Percentiles rank a stretch among this genome's conserved stretches.
These are phyloP conservation scores for Patiria pectinifera DNA, from an alignment of 53 echinoderm and acorn worm genomes.

Conservation along the genomic window DNA sequence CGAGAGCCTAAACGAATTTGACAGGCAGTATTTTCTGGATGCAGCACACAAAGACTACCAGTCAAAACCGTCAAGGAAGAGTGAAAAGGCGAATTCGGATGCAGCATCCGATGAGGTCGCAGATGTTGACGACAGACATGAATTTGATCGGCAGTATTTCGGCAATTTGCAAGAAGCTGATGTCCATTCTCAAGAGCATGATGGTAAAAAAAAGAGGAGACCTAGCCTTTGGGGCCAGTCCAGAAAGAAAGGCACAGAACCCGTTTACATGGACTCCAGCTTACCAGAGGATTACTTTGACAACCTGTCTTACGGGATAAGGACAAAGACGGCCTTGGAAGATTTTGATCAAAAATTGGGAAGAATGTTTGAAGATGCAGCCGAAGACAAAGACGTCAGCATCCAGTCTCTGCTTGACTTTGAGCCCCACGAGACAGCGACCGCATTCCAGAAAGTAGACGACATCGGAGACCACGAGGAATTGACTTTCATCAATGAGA, in stretches of 20 bases:
- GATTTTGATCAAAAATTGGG: constrained; percentile 53
- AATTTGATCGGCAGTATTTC: constrained; percentile 71
- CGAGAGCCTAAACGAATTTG: constrained; percentile 48
- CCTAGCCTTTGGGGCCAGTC: not conserved
- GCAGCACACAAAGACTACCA: not conserved
- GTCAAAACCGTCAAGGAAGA: not conserved
- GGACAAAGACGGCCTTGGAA: constrained; percentile 36
- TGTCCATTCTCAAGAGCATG: not conserved
- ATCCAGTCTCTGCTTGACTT: constrained; percentile 51
- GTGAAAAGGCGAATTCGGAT: not conserved
- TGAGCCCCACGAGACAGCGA: constrained; percentile 73
- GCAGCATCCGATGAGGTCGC: not conserved
- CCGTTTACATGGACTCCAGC: constrained; percentile 53
- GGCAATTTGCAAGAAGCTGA: constrained; percentile 21
- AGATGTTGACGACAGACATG: constrained; percentile 32
- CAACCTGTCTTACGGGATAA: not conserved
- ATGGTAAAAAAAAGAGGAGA: not conserved
- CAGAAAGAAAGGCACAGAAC: not conserved
- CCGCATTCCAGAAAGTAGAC: constrained; percentile 43
- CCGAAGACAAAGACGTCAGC: not conserved
- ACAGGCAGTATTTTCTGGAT: constrained; percentile 62
- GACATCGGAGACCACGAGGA: constrained; percentile 48
- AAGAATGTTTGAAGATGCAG: constrained; percentile 23
- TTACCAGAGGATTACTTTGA: constrained; percentile 21
- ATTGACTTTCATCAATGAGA: constrained; percentile 26